Base-by-base conservation (phyloP, 2,113 vertebrate species). In the Antigone vipio region DNA sequence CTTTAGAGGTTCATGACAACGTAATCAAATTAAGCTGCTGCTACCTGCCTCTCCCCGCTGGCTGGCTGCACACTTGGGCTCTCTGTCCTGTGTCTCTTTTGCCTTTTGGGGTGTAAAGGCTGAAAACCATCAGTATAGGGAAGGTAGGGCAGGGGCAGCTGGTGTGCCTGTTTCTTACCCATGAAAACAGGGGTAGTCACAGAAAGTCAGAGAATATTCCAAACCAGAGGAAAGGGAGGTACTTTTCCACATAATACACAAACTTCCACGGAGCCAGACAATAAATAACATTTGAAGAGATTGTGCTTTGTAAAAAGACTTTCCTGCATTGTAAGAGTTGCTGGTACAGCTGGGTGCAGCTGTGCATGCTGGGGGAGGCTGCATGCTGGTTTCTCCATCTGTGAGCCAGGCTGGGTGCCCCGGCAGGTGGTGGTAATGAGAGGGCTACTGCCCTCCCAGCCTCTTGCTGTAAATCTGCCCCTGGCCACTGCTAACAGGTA, bases 371-470 rank as follows among this genome's bases (percentile, higher is more conserved):
- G 30, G 15, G 32, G 67, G 32, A 55, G 58, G 58, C 58, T 50
- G 47, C 55, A 12, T 0, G 0, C 34, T 30, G 50, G 20, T 69
- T 74, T 32, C 22, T 59, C 13, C 60, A 35, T 19, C 32, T 12
- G 12, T 27, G 20, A 87, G 55, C 60, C 44, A 30, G 44, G 11
- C 40, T 64, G 60, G 60, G 42, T 85, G 29, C 10, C 18, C 32
- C 0, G 0, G 6, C 0, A 7, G 11, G n/a, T 47, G 35, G 22
- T 42, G 30, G 40, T n/a, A 20, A 34, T 64, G 30, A 68, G 60
- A 53, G 11, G 14, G 35, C 59, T 72, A 5, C 26, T 63, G 50
- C 30, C 49, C 34, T 77, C 35, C 26, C n/a, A 69, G 67, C 16
- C 19, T 27, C 7, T n/a, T 34, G 30, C 55, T 79, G 55, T n/a